Evolutionary conservation across 64 coral and sea anemone species (phyloP).

Genomic region (Cladopsammia gracilis): DNA sequence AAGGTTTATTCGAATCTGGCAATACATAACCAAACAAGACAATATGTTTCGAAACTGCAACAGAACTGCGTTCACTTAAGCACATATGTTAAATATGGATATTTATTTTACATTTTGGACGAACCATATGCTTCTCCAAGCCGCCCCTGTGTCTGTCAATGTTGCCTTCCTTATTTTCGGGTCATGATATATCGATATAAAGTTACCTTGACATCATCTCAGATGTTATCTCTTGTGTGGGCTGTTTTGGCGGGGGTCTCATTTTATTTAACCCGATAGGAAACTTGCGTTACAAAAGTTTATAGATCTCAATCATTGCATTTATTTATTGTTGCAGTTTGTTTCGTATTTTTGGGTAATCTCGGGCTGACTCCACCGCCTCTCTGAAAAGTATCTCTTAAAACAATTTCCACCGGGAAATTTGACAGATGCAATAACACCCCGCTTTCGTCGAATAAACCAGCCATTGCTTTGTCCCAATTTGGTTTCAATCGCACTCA

Average conservation of each 20-base stretch:
- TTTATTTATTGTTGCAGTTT: neutral
- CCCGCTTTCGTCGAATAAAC: neutral
- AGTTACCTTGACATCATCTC: constrained; percentile 35
- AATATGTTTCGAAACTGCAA: neutral
- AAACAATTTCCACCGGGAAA: constrained; percentile 1
- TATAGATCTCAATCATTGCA: neutral
- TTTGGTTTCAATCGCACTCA: constrained; percentile 26
- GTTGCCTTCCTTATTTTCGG: constrained; percentile 27
- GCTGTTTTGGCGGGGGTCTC: neutral
- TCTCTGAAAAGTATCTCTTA: neutral
- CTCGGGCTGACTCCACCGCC: neutral
- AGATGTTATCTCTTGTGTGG: constrained; percentile 58
- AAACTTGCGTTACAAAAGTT: constrained; percentile 18
- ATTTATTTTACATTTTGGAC: constrained; percentile 27
- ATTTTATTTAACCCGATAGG: neutral
- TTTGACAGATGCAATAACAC: neutral
- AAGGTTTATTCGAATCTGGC: neutral
- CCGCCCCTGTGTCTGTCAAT: constrained; percentile 52
- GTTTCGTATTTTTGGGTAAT: neutral
- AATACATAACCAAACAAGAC: neutral
- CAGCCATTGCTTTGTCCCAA: constrained; percentile 15
- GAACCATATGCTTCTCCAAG: constrained; percentile 38
- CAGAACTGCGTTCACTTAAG: neutral
- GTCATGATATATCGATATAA: constrained; percentile 56
- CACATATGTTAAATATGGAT: constrained; percentile 49